Base-by-base conservation (phyloP, 2,797 vertebrate species). In the Gymnopithys bicolor region DNA sequence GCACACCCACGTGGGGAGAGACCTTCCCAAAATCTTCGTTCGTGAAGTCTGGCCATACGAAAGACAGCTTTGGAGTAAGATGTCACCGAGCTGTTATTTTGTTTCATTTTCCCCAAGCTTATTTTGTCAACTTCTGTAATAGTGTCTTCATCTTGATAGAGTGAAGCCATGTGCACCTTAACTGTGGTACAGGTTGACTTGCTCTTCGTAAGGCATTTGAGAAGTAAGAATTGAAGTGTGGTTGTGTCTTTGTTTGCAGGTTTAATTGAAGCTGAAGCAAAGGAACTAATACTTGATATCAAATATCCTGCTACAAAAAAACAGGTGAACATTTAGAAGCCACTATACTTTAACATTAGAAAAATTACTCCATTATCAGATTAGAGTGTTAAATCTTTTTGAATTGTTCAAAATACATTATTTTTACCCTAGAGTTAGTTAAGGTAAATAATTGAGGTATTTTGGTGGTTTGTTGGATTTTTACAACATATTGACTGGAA, bases 231-330 rank as follows among this genome's bases (percentile, higher is more conserved):
- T 74, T 74, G 51, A 89, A 88, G 45, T 19, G 11, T 87, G 25
- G 35, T 79, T 78, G 30, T 95, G n/a, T 95, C 91, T 96, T 84
- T 96, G 19, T 87, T 96, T 96, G 56, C 95, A 99, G 99, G 98
- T 92, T 76, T 97, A 90, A 94, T 99, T 96, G 99, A 99, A 97
- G 97, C 85, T 7, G 99, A 99, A 97, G 98, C 98, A 88, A 98
- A 98, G 97, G 98, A 97, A 59, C 96, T 98, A 86, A 97, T 99
- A 96, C 97, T 99, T 93, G 99, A 99, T 86, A 99, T 99, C 96
- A 99, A 99, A 97, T 99, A 99, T 84, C 99, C 99, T 41, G 99
- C 98, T 79, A 98, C 99, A 87, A 99, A 99, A 97, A 99, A 99
- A 96, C 99, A 99, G 98, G 99, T 99, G 93, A 98, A 41, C 94